phyloP scores from a whole-genome alignment of 2,888 invertebrate genomes.

The Tillus elongatus region DNA sequence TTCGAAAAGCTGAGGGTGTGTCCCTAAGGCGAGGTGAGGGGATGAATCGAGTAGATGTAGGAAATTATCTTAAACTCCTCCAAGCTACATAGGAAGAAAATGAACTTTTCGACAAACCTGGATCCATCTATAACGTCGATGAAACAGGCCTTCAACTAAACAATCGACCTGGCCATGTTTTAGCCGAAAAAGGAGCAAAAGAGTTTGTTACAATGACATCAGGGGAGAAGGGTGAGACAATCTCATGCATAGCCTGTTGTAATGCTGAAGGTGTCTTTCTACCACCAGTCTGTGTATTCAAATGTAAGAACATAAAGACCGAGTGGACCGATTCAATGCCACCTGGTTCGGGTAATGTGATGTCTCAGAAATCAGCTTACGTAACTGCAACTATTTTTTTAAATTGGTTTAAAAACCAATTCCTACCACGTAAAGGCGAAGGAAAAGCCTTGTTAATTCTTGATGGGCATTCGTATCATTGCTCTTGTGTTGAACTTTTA shows the following conservation, averaged over 20 bases:
- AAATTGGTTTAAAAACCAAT: conserved; percentile 5
- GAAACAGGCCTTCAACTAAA: too few relatives aligned
- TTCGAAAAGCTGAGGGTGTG: too few relatives aligned
- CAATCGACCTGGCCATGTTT: conserved; percentile 4
- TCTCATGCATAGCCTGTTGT: conserved; percentile 2
- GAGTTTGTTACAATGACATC: conserved; percentile 2
- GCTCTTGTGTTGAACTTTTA: not conserved
- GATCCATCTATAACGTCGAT: too few relatives aligned
- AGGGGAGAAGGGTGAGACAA: conserved; percentile 4
- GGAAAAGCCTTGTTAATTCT: conserved; percentile 3
- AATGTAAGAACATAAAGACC: conserved; percentile 5
- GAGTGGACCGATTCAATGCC: conserved; percentile 20
- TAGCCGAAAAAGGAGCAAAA: conserved; percentile 2
- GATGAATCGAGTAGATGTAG: too few relatives aligned
- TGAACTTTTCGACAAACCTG: too few relatives aligned
- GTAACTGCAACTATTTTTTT: conserved; percentile 10
- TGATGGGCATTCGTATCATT: not conserved
- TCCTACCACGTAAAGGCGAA: conserved; percentile 3
- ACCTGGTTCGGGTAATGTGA: conserved; percentile 21
- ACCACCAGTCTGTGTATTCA: conserved; percentile 3
- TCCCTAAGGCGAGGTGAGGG: too few relatives aligned
- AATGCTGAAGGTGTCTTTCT: conserved; percentile 4
- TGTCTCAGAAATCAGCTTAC: conserved; percentile 26
- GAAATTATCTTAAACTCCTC: too few relatives aligned
- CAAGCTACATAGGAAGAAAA: too few relatives aligned